Base-by-base conservation (phyloP, 2,797 vertebrate species). In the Enteromius paludinosus region DNA sequence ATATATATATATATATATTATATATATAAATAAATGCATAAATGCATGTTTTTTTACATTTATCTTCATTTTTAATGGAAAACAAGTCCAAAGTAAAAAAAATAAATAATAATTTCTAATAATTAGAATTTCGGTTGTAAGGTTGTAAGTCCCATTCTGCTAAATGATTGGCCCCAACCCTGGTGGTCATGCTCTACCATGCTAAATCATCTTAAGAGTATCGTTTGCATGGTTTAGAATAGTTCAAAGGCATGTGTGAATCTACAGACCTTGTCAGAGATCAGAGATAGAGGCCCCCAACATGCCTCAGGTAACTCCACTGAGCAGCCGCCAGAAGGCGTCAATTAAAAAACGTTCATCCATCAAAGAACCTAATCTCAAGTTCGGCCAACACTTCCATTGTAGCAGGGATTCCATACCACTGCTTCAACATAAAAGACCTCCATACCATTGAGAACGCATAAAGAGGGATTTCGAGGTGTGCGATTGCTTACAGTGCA, bases 361-460 rank as follows among this genome's bases (percentile, higher is more conserved):
- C 91, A 93, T 94, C 93, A 94, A 91, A 12, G 86, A 33, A 61
- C 87, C 90, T 93, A 93, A 94, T 93, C 93, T 93, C 90, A 91
- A 89, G 89, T 88, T 92, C 88, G 86, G 35, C 49, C 89, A 91
- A 91, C 93, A 92, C 90, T 85, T 92, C 90, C 91, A 92, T 94
- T 94, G 93, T 93, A 83, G 78, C 30, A 45, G 85, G 87, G 45
- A 85, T 92, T 93, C 91, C 92, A 86, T 90, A 86, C 77, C 86
- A 89, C 89, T 90, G 90, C 92, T 86, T 91, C 81, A 89, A 77
- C 87, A 94, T 92, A 93, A 94, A 90, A 90, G 66, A 72, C 73
- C 80, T 84, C 75, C 75, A 74, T 83, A 81, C 85, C 74, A 85
- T 52, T 82, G 78, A 82, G 59, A 49, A 79, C 66, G 70, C 76